These are phyloP conservation scores for Drosophila kurseongensis DNA, from an alignment of 1,140 invertebrate species.

Conservation along the genomic window DNA sequence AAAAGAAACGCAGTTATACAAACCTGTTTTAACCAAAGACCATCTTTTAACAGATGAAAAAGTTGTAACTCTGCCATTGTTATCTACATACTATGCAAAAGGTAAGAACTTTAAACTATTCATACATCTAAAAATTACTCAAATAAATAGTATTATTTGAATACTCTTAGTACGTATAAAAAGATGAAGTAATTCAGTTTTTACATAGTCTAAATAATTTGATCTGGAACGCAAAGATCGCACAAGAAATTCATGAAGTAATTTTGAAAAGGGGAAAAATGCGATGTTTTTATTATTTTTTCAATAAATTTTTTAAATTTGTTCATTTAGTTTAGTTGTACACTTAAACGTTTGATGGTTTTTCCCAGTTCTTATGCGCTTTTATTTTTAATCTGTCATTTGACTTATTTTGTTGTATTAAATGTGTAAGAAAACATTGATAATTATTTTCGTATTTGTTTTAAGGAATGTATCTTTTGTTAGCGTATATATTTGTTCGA, in stretches of 20 bases:
- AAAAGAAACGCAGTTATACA: not conserved
- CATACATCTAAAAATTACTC: too few relatives aligned
- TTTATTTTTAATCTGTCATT: constrained; percentile 23
- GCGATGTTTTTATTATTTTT: constrained; percentile 60
- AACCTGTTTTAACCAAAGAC: not conserved
- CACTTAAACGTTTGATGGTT: constrained; percentile 27
- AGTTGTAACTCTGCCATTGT: too few relatives aligned
- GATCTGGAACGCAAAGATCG: not conserved
- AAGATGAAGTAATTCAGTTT: too few relatives aligned
- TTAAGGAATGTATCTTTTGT: constrained; percentile 43
- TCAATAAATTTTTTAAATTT: constrained; percentile 70
- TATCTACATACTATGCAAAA: too few relatives aligned
- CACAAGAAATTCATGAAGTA: constrained; percentile 7
- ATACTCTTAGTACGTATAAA: too few relatives aligned
- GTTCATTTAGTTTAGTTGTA: constrained; percentile 47
- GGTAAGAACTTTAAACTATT: too few relatives aligned
- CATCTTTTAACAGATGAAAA: too few relatives aligned
- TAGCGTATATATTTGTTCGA: constrained; percentile 20
- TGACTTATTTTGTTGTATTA: constrained; percentile 39
- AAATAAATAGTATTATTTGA: too few relatives aligned
- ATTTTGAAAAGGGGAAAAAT: constrained; percentile 76
- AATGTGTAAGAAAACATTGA: constrained; percentile 67
- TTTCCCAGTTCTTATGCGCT: constrained; percentile 36
- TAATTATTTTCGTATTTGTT: constrained; percentile 46
- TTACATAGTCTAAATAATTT: not conserved